Evolutionary conservation across 2,113 vertebrate genomes (phyloP).

Genomic region (Sapayoa aenigma): DNA sequence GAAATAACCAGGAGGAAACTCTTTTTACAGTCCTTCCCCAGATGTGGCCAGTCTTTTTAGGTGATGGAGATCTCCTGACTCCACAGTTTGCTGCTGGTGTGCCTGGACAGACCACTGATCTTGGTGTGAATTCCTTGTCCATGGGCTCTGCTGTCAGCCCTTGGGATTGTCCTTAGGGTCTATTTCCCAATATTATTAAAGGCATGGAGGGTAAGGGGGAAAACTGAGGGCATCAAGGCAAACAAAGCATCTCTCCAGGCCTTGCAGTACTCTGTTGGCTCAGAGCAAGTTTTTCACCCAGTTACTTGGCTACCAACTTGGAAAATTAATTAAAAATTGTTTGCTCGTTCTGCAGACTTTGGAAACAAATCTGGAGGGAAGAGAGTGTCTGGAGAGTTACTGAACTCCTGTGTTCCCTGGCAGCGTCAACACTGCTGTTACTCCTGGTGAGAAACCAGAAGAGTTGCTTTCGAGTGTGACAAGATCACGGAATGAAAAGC

Average conservation of each 20-base stretch:
- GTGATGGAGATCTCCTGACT: neutral
- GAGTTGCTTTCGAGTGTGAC: neutral
- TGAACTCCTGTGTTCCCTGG: neutral
- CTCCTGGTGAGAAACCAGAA: neutral
- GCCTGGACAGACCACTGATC: neutral
- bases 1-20: neutral
- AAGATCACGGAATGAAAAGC: neutral
- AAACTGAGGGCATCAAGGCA: neutral
- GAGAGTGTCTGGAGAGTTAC: neutral
- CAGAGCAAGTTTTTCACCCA: neutral
- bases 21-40: neutral
- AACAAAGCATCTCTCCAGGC: neutral
- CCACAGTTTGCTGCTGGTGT: neutral
- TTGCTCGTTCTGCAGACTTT: neutral
- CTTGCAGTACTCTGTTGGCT: neutral
- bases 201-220: neutral
- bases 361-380: neutral
- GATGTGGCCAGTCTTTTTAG: neutral
- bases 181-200: neutral
- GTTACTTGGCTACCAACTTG: neutral
- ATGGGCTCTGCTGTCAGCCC: neutral
- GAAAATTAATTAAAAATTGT: neutral
- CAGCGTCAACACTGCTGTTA: neutral
- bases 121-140: neutral
- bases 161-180: neutral